phyloP scores from a whole-genome alignment of 2,888 invertebrate species.

The Holacanthella duospinosa region DNA sequence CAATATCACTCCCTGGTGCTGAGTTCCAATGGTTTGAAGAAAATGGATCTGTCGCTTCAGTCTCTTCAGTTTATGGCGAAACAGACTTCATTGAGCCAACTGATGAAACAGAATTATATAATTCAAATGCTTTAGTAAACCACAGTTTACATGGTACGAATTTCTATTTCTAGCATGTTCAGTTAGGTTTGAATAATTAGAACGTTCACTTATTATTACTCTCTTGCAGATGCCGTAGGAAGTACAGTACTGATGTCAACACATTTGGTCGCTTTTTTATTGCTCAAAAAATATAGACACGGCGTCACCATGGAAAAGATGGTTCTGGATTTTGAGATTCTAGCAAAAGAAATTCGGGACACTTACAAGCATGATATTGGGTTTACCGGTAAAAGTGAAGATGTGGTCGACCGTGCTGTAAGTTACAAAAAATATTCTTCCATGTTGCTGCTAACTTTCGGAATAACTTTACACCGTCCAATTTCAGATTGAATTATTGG shows the following conservation, averaged over 20 bases:
- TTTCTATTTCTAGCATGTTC: too few relatives aligned
- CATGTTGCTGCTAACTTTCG: conserved; percentile 1
- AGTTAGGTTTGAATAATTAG: too few relatives aligned
- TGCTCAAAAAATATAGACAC: conserved; percentile 19
- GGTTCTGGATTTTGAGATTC: conserved; percentile 2
- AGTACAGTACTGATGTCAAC: conserved; percentile 19
- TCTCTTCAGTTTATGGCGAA: conserved; percentile 20
- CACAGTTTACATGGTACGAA: background rate
- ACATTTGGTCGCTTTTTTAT: conserved; percentile 22
- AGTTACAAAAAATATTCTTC: background rate
- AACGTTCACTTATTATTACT: too few relatives aligned
- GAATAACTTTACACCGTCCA: background rate
- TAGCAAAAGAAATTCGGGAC: background rate
- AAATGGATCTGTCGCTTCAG: conserved; percentile 13
- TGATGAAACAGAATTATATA: background rate
- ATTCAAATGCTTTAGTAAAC: background rate
- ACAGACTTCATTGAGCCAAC: background rate
- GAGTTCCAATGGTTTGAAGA: conserved; percentile 15
- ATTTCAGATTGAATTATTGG: conserved; percentile 13
- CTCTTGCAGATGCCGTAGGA: conserved; percentile 19
- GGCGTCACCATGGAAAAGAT: conserved; percentile 11
- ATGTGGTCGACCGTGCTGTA: conserved; percentile 15
- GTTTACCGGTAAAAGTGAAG: conserved; percentile 15
- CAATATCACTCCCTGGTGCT: background rate
- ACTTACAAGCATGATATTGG: conserved; percentile 17